A percentile compares a stretch with the other conserved stretches of the same genome.
These are phyloP conservation scores for Hirudo medicinalis DNA, from an alignment of 1,140 invertebrate species.

Conservation along the genomic window DNA sequence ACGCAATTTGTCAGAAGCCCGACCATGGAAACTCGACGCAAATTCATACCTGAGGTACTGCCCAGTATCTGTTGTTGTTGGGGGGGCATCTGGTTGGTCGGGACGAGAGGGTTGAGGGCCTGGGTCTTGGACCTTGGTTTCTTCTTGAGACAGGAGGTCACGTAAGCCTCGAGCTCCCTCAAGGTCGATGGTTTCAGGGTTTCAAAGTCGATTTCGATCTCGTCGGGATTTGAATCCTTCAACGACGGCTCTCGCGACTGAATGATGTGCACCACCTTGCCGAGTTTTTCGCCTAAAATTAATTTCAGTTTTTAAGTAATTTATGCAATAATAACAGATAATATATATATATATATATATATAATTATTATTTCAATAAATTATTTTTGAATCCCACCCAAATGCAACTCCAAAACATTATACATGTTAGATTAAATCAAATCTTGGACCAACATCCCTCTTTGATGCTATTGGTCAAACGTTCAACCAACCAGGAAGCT, in stretches of 20 bases:
- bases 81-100: neutral
- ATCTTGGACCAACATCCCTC: too few relatives aligned
- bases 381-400: too few relatives aligned
- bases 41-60: neutral
- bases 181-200: conserved; percentile 95
- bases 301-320: too few relatives aligned
- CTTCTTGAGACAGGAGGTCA: conserved; percentile 89
- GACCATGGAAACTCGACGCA: neutral
- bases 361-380: too few relatives aligned
- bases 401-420: too few relatives aligned
- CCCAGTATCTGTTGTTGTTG: neutral
- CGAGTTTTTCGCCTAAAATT: conserved; percentile 59
- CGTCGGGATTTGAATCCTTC: conserved; percentile 96
- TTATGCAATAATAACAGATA: too few relatives aligned
- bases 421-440: too few relatives aligned
- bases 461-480: too few relatives aligned
- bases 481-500: conserved; percentile 65
- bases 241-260: conserved; percentile 90
- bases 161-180: conserved; percentile 91
- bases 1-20: neutral
- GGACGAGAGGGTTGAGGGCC: neutral
- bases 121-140: neutral
- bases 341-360: too few relatives aligned
- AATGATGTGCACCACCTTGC: conserved; percentile 95
- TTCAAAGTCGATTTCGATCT: conserved; percentile 99